Evolutionary conservation across 2,113 vertebrate species (phyloP), one percentile per base, ranked within the genome.

Genomic region (Pachycephala philippinensis): DNA sequence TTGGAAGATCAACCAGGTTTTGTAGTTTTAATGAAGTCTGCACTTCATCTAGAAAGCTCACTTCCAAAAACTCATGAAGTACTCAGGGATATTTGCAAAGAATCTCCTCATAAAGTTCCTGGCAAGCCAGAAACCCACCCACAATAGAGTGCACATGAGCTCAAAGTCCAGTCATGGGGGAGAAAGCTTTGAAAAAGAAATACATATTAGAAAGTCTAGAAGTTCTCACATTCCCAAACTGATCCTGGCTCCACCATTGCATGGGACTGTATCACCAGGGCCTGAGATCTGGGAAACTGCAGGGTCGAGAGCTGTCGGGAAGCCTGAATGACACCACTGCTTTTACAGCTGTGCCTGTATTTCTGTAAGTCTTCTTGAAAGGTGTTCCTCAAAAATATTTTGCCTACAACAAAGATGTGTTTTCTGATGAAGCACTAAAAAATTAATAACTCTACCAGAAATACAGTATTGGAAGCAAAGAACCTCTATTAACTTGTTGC

Each of bases 91-190:
- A 53, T 69, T 81, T 69, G 24, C 40, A 72, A 76, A 60, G 39
- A 52, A n/a, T 83, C 54, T 44, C 28, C 19, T 77, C 20, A 39
- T 65, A 24, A 84, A 35, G 11, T 40, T 72, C 26, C 18, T 87
- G 72, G 42, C 47, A 89, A 81, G 39, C 31, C 56, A 60, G 68
- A 86, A 90, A 52, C 31, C 9, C 50, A 33, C 59, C 31, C 49
- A 26, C 44, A 40, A 15, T 4, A 20, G 18, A 85, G 6, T 22
- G 31, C 16, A 31, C 3, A 1, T 65, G 64, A 93, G 17, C 10
- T 74, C 1, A 0, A 84, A 42, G 42, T 44, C 59, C 15, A 20
- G 6, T 9, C 12, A 1, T 1, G 6, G 30, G 4, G 13, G 3
- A n/a, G 20, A 65, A 86, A 74, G 30, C 12, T 84, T 72, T 1